Percentiles rank a stretch among this genome's conserved stretches.
These are phyloP conservation scores for Henricia sp. DNA, from an alignment of 53 echinoderm and acorn worm genomes.

Conservation along the genomic window DNA sequence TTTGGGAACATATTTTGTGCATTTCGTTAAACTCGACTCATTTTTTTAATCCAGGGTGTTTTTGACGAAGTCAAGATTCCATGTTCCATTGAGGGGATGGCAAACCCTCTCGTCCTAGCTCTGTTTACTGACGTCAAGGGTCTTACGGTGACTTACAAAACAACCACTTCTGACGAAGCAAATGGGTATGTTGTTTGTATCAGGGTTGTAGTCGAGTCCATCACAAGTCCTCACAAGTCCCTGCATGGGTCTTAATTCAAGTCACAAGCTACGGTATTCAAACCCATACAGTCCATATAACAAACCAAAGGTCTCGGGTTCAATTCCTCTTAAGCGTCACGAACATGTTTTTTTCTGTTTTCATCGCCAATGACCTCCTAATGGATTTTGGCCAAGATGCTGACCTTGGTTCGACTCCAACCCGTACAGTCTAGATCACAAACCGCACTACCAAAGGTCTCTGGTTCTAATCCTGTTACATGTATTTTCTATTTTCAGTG, in stretches of 20 bases:
- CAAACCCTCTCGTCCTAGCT: constrained; percentile 72
- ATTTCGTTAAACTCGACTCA: too few species aligned
- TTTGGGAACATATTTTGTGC: too few species aligned
- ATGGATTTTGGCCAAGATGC: constrained; percentile 83
- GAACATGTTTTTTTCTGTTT: neutral
- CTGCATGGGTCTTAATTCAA: neutral
- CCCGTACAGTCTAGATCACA: constrained; percentile 60
- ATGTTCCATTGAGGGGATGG: constrained; percentile 85
- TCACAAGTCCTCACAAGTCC: neutral
- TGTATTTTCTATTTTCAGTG: too few species aligned
- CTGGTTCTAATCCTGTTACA: too few species aligned
- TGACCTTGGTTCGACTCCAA: constrained; percentile 72
- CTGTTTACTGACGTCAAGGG: constrained; percentile 78
- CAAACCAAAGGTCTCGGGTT: too few species aligned
- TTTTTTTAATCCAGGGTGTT: too few species aligned
- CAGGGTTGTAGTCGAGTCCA: too few species aligned
- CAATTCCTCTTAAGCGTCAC: neutral
- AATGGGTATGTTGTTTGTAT: constrained; percentile 47
- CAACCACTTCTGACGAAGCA: constrained; percentile 15
- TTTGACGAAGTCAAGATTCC: constrained; percentile 77
- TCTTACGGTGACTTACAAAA: constrained; percentile 81
- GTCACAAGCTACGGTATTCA: neutral
- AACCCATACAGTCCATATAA: too few species aligned
- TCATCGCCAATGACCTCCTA: constrained; percentile 49
- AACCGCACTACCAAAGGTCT: constrained; percentile 72